These are phyloP conservation scores for Ferrisia virgata DNA, from an alignment of 2,888 invertebrate genomes.

Conservation along the genomic window DNA sequence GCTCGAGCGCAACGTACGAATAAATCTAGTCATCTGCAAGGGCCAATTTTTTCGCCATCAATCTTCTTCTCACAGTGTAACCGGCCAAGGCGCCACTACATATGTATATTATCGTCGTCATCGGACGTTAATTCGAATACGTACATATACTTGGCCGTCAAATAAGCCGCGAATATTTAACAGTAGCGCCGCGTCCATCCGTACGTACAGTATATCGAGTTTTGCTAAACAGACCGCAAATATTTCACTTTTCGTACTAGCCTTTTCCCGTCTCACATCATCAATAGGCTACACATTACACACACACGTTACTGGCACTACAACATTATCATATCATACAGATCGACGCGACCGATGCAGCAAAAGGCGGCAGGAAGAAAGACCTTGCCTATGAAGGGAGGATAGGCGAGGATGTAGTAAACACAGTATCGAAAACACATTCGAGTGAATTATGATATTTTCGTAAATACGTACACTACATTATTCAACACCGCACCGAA, in stretches of 20 bases:
- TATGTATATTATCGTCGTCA: not conserved
- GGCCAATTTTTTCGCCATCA: not conserved
- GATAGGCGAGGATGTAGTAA: not conserved
- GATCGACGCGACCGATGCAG: not conserved
- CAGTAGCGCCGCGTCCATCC: too few species aligned
- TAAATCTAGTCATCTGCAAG: not conserved
- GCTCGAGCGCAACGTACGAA: not conserved
- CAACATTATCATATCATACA: not conserved
- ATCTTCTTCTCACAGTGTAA: not conserved
- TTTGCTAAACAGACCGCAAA: constrained; percentile 2
- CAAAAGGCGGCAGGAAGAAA: not conserved
- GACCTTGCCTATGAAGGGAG: not conserved
- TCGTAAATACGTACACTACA: not conserved
- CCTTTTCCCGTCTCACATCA: too few species aligned
- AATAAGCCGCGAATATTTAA: not conserved
- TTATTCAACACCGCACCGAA: not conserved
- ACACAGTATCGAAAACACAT: not conserved
- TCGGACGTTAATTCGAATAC: not conserved
- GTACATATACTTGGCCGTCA: not conserved
- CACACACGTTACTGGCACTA: not conserved
- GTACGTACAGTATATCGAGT: not conserved
- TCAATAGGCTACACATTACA: too few species aligned
- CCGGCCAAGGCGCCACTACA: not conserved
- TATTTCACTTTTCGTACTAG: not conserved
- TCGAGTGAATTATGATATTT: constrained; percentile 11